Evolutionary conservation across 2,113 vertebrate species (phyloP), one percentile per base, ranked within the genome.

Genomic region (Atlantisia rogersi): DNA sequence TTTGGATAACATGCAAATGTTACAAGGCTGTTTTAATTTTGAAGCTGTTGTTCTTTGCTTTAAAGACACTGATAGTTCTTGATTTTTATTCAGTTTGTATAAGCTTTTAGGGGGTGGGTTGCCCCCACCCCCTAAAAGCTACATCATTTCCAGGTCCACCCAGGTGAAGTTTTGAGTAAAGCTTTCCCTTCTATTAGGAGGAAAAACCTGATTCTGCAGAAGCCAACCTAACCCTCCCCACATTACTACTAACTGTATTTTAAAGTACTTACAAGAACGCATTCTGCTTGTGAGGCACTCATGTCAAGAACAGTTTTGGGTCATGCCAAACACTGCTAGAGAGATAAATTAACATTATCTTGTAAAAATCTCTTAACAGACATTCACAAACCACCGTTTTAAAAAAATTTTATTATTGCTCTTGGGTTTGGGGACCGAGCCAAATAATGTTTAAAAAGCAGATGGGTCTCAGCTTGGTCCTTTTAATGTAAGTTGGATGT

Each of bases 391-490:
- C 4, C 18, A n/a, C 32, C 77, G 18, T 46, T 81, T 50, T 11
- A 21, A 0, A 40, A 56, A 64, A 42, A 42, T 3, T 20, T 42
- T 73, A 77, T 74, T 79, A 69, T 63, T 84, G 52, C 67, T 95
- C 40, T 86, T 65, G 46, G 14, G 29, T 90, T 97, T 81, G 85
- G 76, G 46, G 73, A 82, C 26, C 16, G 76, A 87, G 88, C 93
- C 94, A 95, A 93, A 78, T 42, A 80, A 67, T 18, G 25, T 82
- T 95, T 83, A 75, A 94, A 95, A 95, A 95, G 82, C 96, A 97
- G 88, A 96, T 94, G 81, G 94, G 75, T 83, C 86, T 94, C 81
- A 85, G 83, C 60, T 91, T 95, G 77, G 91, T 81, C 82, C 59
- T 93, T 91, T 87, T 60, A 86, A 83, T 83, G 50, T 67, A 94